Conservation (phyloP, 2,888 invertebrate species). For the Mallateleia sp. region DNA sequence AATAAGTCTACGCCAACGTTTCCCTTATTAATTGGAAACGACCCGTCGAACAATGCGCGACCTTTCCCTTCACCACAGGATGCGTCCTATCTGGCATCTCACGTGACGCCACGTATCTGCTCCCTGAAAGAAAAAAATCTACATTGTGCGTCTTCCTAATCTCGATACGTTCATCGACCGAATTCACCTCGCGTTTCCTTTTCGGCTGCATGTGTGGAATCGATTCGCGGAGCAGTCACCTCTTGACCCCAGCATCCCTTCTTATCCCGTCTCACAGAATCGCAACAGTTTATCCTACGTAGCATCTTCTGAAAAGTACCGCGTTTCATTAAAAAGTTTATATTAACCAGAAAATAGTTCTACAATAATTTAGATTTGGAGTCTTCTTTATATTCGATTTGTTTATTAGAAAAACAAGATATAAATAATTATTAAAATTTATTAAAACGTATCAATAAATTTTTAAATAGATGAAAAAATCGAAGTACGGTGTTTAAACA, state of each 20-base stretch:
- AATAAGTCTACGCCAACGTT: not conserved
- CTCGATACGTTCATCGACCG: slow-evolving; percentile 49
- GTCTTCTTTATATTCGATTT: no score
- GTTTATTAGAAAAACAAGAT: no score
- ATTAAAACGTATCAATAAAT: no score
- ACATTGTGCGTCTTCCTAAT: slow-evolving; percentile 43
- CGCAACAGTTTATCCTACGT: not conserved
- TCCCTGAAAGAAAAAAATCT: slow-evolving; percentile 17
- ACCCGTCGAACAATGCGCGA: slow-evolving; percentile 14
- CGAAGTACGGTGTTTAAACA: no score
- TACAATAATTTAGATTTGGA: no score
- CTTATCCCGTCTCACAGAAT: not conserved
- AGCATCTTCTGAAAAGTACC: not conserved
- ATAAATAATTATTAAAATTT: no score
- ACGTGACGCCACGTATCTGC: slow-evolving; percentile 30
- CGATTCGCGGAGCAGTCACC: slow-evolving; percentile 49
- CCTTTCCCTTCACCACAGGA: slow-evolving; percentile 29
- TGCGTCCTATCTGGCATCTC: slow-evolving; percentile 28
- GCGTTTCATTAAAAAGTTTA: no score
- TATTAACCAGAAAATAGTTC: no score
- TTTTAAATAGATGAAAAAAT: no score
- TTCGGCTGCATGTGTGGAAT: slow-evolving; percentile 29
- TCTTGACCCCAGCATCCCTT: slow-evolving; percentile 41
- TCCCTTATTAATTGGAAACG: slow-evolving; percentile 20
- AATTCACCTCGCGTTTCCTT: slow-evolving; percentile 41